Percentiles rank a stretch among this genome's conserved stretches.
Conservation (phyloP, 2,888 invertebrate species). For the Tetranychus truncatus region DNA sequence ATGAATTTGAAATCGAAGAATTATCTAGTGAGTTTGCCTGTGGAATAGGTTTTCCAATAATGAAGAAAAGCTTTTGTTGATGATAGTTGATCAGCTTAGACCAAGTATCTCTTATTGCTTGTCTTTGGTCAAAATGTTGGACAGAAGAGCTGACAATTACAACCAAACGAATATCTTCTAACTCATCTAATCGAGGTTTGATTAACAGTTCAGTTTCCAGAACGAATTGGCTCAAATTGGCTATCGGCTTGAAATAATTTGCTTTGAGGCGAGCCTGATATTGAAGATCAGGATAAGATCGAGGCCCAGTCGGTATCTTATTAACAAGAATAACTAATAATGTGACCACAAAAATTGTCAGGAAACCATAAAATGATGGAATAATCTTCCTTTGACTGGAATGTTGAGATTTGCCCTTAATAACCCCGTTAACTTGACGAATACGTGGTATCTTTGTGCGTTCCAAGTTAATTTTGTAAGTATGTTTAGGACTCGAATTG, state of each 20-base stretch:
- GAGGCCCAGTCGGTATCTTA: not conserved
- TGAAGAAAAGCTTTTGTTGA: not conserved
- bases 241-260: not conserved
- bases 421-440: not conserved
- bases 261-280: not conserved
- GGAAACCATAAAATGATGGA: not conserved
- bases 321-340: not conserved
- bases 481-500: not conserved
- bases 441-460: not conserved
- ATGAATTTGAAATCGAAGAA: not conserved
- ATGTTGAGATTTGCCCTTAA: not conserved
- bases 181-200: not conserved
- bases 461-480: not conserved
- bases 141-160: constrained; percentile 24
- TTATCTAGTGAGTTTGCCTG: not conserved
- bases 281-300: not conserved
- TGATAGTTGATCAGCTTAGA: not conserved
- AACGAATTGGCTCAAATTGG: not conserved
- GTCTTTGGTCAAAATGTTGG: constrained; percentile 21
- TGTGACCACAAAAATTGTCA: not conserved
- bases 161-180: constrained; percentile 6
- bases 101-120: constrained; percentile 24
- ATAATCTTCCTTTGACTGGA: not conserved
- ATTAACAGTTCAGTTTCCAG: not conserved
- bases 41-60: not conserved